Conservation (phyloP, 92 coral and sea anemone species). For the Hydrozoanthus gracilis region DNA sequence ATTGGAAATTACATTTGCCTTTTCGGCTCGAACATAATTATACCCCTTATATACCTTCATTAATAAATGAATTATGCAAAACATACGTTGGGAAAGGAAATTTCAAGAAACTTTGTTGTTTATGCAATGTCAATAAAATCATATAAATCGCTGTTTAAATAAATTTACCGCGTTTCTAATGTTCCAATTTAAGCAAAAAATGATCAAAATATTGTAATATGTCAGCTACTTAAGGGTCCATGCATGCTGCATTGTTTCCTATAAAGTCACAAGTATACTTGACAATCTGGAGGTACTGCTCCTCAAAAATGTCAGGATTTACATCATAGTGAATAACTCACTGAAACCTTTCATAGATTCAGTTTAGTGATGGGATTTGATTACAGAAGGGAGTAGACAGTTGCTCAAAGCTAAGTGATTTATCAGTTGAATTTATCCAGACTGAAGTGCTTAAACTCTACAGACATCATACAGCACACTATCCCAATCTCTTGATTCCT, state of each 20-base stretch:
- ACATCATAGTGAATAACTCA: constrained; percentile 2
- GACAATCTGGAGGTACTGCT: background rate
- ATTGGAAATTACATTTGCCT: too few relatives aligned
- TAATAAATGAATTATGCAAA: too few relatives aligned
- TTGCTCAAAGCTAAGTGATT: constrained; percentile 5
- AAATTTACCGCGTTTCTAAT: too few relatives aligned
- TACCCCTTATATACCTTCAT: too few relatives aligned
- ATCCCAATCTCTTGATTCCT: constrained; percentile 10
- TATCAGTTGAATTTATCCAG: constrained; percentile 12
- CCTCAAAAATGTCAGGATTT: background rate
- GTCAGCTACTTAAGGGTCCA: background rate
- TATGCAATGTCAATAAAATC: too few relatives aligned
- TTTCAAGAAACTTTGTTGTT: too few relatives aligned
- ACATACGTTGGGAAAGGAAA: too few relatives aligned
- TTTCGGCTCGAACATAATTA: too few relatives aligned
- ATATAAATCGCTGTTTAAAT: too few relatives aligned
- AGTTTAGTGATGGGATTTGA: constrained; percentile 6
- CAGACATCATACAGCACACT: background rate
- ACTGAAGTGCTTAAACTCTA: constrained; percentile 9
- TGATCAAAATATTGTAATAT: too few relatives aligned
- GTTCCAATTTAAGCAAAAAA: too few relatives aligned
- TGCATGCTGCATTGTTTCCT: constrained; percentile 2
- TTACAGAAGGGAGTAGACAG: background rate
- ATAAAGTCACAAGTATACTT: constrained; percentile 24
- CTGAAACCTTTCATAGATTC: constrained; percentile 31